A percentile compares a stretch with the other conserved stretches of the same genome.
These are phyloP conservation scores for Perca schrenkii DNA, from an alignment of 2,113 vertebrate species.

Conservation along the genomic window DNA sequence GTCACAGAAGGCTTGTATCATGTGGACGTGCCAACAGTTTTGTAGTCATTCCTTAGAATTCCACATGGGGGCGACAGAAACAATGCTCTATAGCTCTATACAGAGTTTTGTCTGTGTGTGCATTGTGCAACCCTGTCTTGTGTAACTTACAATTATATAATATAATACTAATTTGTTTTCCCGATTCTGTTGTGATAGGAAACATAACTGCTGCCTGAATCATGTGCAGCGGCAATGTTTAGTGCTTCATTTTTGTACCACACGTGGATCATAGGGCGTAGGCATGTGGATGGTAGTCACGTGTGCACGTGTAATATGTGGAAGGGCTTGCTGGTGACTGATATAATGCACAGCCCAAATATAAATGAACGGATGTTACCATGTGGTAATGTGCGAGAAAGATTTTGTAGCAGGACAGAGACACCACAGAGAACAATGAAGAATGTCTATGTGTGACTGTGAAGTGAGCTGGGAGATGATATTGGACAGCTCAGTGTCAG, in stretches of 20 bases:
- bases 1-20: too few relatives aligned
- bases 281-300: too few relatives aligned
- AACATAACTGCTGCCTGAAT: neutral
- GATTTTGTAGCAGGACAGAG: neutral
- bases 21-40: too few relatives aligned
- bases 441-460: neutral
- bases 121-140: neutral
- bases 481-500: slow-evolving; percentile 22
- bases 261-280: too few relatives aligned
- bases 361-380: neutral
- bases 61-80: too few relatives aligned
- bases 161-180: too few relatives aligned
- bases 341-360: neutral
- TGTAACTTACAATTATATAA: neutral
- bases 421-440: neutral
- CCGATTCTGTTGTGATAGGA: neutral
- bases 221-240: neutral
- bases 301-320: neutral
- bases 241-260: too few relatives aligned
- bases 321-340: too few relatives aligned
- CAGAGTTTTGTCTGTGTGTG: neutral
- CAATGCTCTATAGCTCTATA: too few relatives aligned
- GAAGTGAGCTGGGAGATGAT: slow-evolving; percentile 12
- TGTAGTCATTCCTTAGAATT: too few relatives aligned
- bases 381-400: neutral